These are phyloP conservation scores for Acrocyrtus sp. DNA, from an alignment of 2,888 invertebrate species.

Conservation along the genomic window DNA sequence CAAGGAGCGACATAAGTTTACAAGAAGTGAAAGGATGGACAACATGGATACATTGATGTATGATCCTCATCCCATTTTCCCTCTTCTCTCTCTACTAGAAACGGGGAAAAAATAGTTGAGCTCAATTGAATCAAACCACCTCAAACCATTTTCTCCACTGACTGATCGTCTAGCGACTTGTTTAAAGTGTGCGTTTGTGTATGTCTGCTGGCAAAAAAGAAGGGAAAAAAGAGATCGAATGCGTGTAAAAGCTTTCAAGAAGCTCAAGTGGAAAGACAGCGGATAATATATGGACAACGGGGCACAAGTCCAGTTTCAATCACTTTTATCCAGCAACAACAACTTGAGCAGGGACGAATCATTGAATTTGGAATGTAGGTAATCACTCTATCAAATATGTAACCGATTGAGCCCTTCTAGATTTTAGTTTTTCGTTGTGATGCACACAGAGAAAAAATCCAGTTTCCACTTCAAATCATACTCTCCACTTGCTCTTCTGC, in stretches of 20 bases:
- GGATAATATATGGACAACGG: background rate
- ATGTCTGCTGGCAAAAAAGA: no score
- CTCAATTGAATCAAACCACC: no score
- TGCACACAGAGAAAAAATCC: no score
- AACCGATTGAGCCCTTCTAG: background rate
- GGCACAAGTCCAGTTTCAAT: conserved; percentile 23
- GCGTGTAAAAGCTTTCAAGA: background rate
- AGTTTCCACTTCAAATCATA: conserved; percentile 38
- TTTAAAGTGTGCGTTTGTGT: no score
- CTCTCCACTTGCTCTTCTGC: no score
- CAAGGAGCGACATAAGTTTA: background rate
- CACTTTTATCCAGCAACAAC: conserved; percentile 17
- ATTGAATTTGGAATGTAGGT: conserved; percentile 34
- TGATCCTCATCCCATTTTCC: conserved; percentile 12
- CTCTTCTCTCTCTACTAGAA: background rate
- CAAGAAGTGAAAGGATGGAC: conserved; percentile 12
- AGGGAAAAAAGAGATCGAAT: no score
- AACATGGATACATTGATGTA: conserved; percentile 38
- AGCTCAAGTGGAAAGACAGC: background rate
- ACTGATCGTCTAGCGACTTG: no score
- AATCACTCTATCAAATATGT: conserved; percentile 31
- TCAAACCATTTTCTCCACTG: no score
- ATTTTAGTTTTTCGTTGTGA: no score
- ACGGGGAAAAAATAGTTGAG: no score
- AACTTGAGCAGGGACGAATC: background rate